These are phyloP conservation scores for Holotrichia oblita DNA, from an alignment of 1,140 invertebrate genomes.

Conservation along the genomic window DNA sequence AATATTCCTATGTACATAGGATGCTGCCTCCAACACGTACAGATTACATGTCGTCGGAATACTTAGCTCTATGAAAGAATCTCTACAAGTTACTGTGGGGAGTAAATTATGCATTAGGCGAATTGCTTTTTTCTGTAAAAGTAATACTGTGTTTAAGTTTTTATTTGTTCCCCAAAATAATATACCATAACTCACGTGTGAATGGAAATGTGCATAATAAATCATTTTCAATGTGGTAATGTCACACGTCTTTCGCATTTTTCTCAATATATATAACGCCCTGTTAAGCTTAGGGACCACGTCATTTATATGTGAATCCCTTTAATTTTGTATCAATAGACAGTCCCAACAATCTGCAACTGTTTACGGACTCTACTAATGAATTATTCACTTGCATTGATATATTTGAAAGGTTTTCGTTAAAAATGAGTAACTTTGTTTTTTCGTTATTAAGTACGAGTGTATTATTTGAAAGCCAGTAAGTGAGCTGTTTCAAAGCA, in stretches of 20 bases:
- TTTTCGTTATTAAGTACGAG: not conserved
- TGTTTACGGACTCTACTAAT: not conserved
- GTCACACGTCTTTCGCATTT: not conserved
- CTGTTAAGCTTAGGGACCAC: not conserved
- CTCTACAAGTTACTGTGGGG: not conserved
- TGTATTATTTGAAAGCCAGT: too few species aligned
- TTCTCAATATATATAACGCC: not conserved
- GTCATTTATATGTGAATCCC: not conserved
- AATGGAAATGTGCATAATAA: not conserved
- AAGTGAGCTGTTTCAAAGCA: too few species aligned
- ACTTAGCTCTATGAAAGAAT: not conserved
- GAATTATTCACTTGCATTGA: not conserved
- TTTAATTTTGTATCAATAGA: not conserved
- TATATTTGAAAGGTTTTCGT: not conserved
- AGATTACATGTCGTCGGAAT: not conserved
- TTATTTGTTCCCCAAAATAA: not conserved
- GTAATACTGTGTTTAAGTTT: not conserved
- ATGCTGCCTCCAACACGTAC: not conserved
- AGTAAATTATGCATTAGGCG: not conserved
- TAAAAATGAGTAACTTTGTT: not conserved
- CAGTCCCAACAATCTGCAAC: not conserved
- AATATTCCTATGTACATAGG: not conserved
- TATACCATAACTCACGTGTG: not conserved
- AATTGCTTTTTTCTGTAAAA: not conserved
- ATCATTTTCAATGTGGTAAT: slow-evolving; percentile 9